phyloP scores from a whole-genome alignment of 2,113 vertebrate genomes.

The Apodemus sylvaticus region DNA sequence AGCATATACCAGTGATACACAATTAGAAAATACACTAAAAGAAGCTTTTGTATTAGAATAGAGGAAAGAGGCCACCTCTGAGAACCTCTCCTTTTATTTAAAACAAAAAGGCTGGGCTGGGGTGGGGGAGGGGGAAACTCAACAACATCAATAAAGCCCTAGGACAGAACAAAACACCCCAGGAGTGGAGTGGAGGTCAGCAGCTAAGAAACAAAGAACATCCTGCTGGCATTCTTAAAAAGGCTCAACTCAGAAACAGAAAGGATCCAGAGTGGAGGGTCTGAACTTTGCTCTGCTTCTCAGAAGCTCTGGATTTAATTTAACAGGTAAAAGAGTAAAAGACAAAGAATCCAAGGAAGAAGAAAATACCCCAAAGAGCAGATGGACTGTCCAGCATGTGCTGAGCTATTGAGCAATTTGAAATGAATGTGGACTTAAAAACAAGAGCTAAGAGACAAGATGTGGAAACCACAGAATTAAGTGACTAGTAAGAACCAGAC shows the following conservation, averaged over 20 bases:
- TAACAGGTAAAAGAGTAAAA: background rate
- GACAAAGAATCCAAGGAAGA: background rate
- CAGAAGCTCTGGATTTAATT: background rate
- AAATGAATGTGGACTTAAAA: conserved; percentile 4
- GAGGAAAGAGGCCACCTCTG: background rate
- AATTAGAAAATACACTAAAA: background rate
- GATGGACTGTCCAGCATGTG: background rate
- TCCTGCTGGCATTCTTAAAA: background rate
- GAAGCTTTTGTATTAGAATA: background rate
- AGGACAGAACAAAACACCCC: background rate
- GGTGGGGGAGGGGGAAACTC: too few relatives aligned
- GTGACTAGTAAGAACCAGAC: background rate
- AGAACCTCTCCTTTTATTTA: background rate
- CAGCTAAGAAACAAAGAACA: background rate
- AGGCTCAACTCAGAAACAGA: background rate
- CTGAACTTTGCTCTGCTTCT: background rate
- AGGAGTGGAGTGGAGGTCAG: background rate
- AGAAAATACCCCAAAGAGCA: conserved; percentile 9
- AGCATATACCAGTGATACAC: background rate
- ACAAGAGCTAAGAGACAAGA: conserved; percentile 8
- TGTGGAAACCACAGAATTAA: conserved; percentile 26
- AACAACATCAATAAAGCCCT: background rate
- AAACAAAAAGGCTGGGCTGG: background rate
- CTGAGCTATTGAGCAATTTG: background rate
- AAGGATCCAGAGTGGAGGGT: background rate